A percentile compares a stretch with the other conserved stretches of the same genome.
Conservation (phyloP, 2,797 vertebrate genomes). For the Chromis chromis region DNA sequence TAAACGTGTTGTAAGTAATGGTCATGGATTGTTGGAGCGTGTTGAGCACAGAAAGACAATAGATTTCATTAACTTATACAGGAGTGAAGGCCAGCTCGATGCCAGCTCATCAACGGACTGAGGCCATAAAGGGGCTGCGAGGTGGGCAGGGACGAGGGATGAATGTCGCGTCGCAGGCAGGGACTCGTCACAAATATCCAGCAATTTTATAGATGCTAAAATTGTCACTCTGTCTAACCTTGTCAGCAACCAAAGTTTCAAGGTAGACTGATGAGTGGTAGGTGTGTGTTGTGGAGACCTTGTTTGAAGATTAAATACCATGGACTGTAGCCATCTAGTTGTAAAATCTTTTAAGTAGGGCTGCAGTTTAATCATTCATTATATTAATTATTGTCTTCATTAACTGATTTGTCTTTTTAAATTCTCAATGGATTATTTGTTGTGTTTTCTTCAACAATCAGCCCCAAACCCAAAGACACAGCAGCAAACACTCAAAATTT, state of each 20-base stretch:
- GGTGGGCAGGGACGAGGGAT: neutral
- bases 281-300: constrained; percentile 12
- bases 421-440: neutral
- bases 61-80: constrained; percentile 61
- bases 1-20: constrained; percentile 67
- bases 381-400: neutral
- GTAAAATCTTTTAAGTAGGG: neutral
- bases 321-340: neutral
- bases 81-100: constrained; percentile 59
- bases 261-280: constrained; percentile 11
- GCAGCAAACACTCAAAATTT: too few relatives aligned
- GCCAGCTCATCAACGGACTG: constrained; percentile 47
- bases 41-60: constrained; percentile 60
- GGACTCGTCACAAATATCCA: constrained; percentile 17
- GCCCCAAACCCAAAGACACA: too few relatives aligned
- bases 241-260: constrained; percentile 18
- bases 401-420: neutral
- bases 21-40: constrained; percentile 56
- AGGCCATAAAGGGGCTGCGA: constrained; percentile 27
- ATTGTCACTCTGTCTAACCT: constrained; percentile 21
- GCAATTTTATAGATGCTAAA: constrained; percentile 29
- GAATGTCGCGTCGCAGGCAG: constrained; percentile 16
- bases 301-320: constrained; percentile 5
- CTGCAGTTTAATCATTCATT: too few relatives aligned
- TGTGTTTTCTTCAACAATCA: too few relatives aligned